These are phyloP conservation scores for Bujurquina vittata DNA, from an alignment of 2,113 vertebrate genomes.

Conservation along the genomic window DNA sequence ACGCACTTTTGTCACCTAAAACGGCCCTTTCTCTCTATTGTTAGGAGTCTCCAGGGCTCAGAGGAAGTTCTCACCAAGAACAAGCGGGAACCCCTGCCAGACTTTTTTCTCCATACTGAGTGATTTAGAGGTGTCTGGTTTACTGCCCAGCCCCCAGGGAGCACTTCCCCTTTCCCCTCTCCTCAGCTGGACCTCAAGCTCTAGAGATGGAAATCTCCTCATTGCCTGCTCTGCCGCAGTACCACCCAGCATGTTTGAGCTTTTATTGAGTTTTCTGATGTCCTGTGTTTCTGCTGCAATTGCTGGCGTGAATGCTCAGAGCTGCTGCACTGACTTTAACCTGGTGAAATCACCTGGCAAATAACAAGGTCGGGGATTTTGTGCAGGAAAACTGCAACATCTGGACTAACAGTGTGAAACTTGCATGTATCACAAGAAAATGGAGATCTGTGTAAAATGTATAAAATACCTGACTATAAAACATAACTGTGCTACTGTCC, in stretches of 20 bases:
- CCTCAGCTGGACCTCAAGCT: constrained; percentile 31
- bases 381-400: constrained; percentile 17
- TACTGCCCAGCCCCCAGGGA: constrained; percentile 65
- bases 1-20: constrained; percentile 43
- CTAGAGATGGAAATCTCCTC: constrained; percentile 58
- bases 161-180: constrained; percentile 63
- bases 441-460: constrained; percentile 33
- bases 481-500: constrained; percentile 37
- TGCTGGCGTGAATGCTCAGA: constrained; percentile 25
- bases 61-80: constrained; percentile 66
- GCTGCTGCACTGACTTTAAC: constrained; percentile 20
- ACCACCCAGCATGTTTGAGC: constrained; percentile 42
- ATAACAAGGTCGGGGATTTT: constrained; percentile 16
- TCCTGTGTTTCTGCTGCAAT: constrained; percentile 37
- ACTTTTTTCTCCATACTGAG: constrained; percentile 76
- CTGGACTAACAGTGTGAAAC: constrained; percentile 7
- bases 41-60: constrained; percentile 44
- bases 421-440: constrained; percentile 36
- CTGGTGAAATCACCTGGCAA: constrained; percentile 1
- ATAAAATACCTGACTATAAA: constrained; percentile 55
- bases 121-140: constrained; percentile 77
- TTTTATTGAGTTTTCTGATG: constrained; percentile 54
- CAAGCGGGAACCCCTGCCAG: constrained; percentile 50
- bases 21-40: constrained; percentile 40
- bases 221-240: constrained; percentile 60